Percentiles rank a stretch among this genome's conserved stretches.
Conservation (phyloP, 2,888 invertebrate species). For the Encarsia formosa region DNA sequence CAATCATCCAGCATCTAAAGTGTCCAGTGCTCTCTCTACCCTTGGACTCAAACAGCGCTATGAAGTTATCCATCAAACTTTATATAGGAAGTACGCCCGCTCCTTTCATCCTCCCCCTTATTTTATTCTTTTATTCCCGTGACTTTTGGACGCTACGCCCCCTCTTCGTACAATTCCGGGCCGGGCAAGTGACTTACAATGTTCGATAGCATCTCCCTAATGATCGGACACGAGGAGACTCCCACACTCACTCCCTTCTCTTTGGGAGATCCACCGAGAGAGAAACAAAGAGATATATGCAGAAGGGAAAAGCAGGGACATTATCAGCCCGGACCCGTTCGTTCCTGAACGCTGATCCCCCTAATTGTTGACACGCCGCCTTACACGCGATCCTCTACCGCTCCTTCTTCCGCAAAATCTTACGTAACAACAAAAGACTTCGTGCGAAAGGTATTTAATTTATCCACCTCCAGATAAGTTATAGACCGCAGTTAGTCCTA, state of each 20-base stretch:
- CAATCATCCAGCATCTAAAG: too few relatives aligned
- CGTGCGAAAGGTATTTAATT: too few relatives aligned
- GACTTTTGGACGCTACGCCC: not conserved
- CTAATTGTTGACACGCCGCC: slow-evolving; percentile 46
- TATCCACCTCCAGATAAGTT: too few relatives aligned
- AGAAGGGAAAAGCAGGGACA: slow-evolving; percentile 15
- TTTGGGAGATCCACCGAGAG: not conserved
- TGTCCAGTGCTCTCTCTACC: too few relatives aligned
- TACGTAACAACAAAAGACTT: too few relatives aligned
- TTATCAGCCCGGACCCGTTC: slow-evolving; percentile 44
- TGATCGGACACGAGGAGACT: slow-evolving; percentile 48
- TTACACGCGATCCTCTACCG: slow-evolving; percentile 30
- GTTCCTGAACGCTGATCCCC: slow-evolving; percentile 43
- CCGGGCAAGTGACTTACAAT: slow-evolving; percentile 44
- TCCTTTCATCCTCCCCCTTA: not conserved
- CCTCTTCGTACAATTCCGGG: not conserved
- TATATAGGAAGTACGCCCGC: not conserved
- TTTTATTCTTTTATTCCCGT: too few relatives aligned
- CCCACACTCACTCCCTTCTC: slow-evolving; percentile 36
- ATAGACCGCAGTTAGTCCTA: too few relatives aligned
- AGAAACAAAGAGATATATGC: slow-evolving; percentile 22
- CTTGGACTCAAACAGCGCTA: too few relatives aligned
- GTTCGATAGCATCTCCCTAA: slow-evolving; percentile 47
- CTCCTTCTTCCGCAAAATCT: too few relatives aligned
- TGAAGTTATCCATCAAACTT: too few relatives aligned